These are phyloP conservation scores for Brachyrhaphis roseni DNA, from an alignment of 2,797 vertebrate species.

Conservation along the genomic window DNA sequence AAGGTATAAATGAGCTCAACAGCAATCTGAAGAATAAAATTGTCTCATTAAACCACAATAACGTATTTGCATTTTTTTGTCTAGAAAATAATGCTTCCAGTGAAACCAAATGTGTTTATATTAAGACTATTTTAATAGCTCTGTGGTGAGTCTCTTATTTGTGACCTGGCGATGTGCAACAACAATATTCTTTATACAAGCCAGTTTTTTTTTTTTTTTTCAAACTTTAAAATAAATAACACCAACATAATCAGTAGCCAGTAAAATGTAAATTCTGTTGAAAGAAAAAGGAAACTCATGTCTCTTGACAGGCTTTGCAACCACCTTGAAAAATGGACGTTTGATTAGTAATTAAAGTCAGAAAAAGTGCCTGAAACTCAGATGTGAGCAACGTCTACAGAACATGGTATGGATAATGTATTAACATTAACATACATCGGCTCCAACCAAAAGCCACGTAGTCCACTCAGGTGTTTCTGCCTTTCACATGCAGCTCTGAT, in stretches of 20 bases:
- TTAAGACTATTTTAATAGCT: background rate
- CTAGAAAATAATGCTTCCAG: background rate
- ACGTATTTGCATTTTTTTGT: background rate
- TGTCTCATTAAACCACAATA: background rate
- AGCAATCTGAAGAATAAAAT: constrained; percentile 1
- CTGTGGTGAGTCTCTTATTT: background rate
- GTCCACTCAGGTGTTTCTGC: background rate
- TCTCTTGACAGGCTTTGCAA: background rate
- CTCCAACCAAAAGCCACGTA: background rate
- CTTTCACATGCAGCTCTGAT: background rate
- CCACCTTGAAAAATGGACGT: background rate
- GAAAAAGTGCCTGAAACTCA: background rate
- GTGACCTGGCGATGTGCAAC: background rate
- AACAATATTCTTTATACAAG: background rate
- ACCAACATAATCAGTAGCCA: background rate
- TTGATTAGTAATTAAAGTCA: background rate
- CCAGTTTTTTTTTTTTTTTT: no score
- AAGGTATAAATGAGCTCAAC: constrained; percentile 2
- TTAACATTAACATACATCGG: background rate
- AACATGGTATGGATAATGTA: background rate
- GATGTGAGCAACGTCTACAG: background rate
- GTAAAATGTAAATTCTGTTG: background rate
- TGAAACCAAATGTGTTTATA: background rate
- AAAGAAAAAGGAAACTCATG: background rate
- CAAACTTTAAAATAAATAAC: background rate